Conservation (phyloP, 2,797 vertebrate genomes). For the Rhadinocentrus ornatus region DNA sequence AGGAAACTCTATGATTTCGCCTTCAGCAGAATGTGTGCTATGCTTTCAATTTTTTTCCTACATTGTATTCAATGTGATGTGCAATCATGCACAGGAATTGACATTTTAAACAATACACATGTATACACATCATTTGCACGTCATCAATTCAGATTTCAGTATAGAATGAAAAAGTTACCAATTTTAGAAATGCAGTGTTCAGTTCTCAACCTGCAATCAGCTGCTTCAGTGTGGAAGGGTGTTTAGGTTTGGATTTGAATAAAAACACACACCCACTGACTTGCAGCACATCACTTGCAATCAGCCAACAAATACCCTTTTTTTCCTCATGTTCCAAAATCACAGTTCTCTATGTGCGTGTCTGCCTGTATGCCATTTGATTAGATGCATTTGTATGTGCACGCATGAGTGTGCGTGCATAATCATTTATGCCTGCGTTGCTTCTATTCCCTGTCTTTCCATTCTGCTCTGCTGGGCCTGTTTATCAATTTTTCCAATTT, state of each 20-base stretch:
- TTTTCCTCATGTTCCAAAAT: background rate
- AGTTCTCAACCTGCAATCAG: background rate
- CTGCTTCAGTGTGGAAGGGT: background rate
- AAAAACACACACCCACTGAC: background rate
- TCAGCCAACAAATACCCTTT: background rate
- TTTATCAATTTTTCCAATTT: constrained; percentile 84
- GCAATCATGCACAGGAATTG: background rate
- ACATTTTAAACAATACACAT: too few relatives aligned
- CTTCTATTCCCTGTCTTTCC: constrained; percentile 40
- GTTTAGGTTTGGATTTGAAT: background rate
- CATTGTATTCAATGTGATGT: background rate
- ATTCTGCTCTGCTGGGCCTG: constrained; percentile 66
- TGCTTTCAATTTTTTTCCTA: background rate
- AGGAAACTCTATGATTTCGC: background rate
- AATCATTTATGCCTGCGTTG: constrained; percentile 7
- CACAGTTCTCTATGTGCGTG: background rate
- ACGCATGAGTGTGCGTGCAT: constrained; percentile 12
- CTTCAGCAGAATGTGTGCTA: background rate
- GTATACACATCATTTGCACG: background rate
- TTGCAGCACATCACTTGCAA: background rate
- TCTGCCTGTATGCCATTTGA: constrained; percentile 10
- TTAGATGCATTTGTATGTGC: constrained; percentile 17
- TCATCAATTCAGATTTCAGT: background rate
- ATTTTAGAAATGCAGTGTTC: background rate
- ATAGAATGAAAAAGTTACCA: background rate